Evolutionary conservation across 2,888 invertebrate genomes (phyloP), one percentile per base, ranked within the genome.

Genomic region (Toxonevra muliebris): DNA sequence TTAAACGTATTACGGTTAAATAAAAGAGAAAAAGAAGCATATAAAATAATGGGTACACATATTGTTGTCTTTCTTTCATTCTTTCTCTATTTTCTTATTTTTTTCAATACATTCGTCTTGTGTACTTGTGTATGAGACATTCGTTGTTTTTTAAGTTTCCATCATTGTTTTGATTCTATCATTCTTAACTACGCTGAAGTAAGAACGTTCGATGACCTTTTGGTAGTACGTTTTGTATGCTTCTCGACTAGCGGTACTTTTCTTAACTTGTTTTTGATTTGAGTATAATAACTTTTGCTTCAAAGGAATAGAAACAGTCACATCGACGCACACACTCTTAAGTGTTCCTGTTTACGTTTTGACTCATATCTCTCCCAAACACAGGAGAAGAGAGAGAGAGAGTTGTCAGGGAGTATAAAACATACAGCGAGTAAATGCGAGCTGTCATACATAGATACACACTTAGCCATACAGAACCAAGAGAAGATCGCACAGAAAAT

Each of bases 191-290:
- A 73, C 75, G 76, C 77, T 79, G 71, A 71, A 66, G 73, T 71
- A 81, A 82, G 81, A 82, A 82, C 81, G 81, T 82, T 81, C 81
- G 81, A 79, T 82, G 81, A 82, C 81, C 81, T 81, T 76, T 73
- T 66, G 70, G 65, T 73, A 69, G 65, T 71, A 72, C 73, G 60
- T 69, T 48, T 66, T 58, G 60, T 71, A 69, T 71, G 73, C 60
- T 65, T 43, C 50, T 71, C 72, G 71, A 71, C 71, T 75, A 75
- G 74, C 75, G 75, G 75, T 75, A 75, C 73, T 72, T 69, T 15
- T 68, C 69, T 69, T 71, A 75, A 74, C 75, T 75, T 68, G 75
- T 75, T 75, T 75, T 64, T 73, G 74, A 78, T 74, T 76, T 74
- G 70, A 4, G 30, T 30, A 30, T 30, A 30, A 77, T 71, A 73